Base-by-base conservation (phyloP, 2,113 vertebrate genomes). In the Sapajus apella region DNA sequence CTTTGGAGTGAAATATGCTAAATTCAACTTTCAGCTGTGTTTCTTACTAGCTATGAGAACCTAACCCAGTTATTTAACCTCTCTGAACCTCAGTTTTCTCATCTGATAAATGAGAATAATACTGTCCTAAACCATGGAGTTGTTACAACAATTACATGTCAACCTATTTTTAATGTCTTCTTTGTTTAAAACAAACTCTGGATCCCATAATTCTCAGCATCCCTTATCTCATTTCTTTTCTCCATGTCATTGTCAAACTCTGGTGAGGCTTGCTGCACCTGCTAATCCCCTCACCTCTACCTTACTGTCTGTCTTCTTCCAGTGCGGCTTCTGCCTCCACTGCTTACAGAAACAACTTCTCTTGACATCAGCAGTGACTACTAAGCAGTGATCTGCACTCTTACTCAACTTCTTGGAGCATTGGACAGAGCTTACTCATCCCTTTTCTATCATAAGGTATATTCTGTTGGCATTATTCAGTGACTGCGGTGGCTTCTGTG, bases 21-120 rank as follows among this genome's bases (percentile, higher is more conserved):
- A 30, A 20, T 68, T 90, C 87, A 50, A 14, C 47, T 79, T 86
- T 85, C 17, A 77, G 37, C 43, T 83, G 17, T 89, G 27, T 50
- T 50, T 56, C 64, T 80, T 64, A 43, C 37, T 64, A 10, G 37
- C 45, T 88, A 23, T 56, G 76, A 66, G 86, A 37, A 11, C n/a
- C 72, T 55, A 66, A 73, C 64, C 21, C 20, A 72, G 20, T 37
- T 80, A 58, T 47, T 50, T 81, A 55, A 86, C 23, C 6, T 93
- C 27, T 94, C 27, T 84, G 58, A 83, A 45, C 27, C 23, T 95
- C 30, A n/a, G 40, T 17, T 64, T 91, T 97, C 56, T 95, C 10
- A 73, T 52, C 52, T 87, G 45, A 13, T 47, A 58, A 90, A 47
- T 73, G 30, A 35, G 23, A 35, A 47, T 73, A 77, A 56, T 8